Evolutionary conservation across 2,113 vertebrate genomes (phyloP), one percentile per base, ranked within the genome.

Genomic region (Calidris pygmaea): DNA sequence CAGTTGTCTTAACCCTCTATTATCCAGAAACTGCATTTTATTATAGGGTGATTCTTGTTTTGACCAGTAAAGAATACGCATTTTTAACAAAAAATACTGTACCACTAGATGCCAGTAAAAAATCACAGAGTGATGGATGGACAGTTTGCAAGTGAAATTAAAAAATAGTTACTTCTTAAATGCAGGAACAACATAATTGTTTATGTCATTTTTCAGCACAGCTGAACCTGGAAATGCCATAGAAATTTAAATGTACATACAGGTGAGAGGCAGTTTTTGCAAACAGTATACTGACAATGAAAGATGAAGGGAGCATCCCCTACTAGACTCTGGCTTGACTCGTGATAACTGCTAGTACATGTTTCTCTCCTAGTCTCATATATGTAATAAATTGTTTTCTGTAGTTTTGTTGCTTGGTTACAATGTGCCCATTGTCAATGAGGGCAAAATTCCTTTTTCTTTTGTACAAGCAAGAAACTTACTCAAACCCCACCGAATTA

Each of bases 61-160:
- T 48, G 30, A 55, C 39, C 43, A 45, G 37, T 53, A 58, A 84
- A 73, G 62, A 60, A 79, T 30, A 34, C 43, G 6, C 20, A 18
- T 60, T 78, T 73, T 75, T 20, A 77, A 56, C 8, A 50, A 52
- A 90, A 55, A 13, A 13, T 43, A 6, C 53, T 73, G 41, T 70
- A 48, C 89, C 83, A 65, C 89, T 95, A 89, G 92, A 87, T 89
- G 89, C 89, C 94, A 91, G 59, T 94, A 85, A 50, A 62, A 62
- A 89, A 77, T 90, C 80, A 60, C 71, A 75, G 53, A 70, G 55
- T 55, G 56, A 21, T 5, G 15, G 68, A 81, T 35, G 53, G 48
- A 23, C 12, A 19, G 35, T n/a, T 87, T 39, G 7, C 12, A 43
- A 65, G 6, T 5, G 37, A 43, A 86, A 77, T 66, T 80, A 58